These are phyloP conservation scores for Lepisosteus osseus DNA, from an alignment of 2,113 vertebrate genomes.

Conservation along the genomic window DNA sequence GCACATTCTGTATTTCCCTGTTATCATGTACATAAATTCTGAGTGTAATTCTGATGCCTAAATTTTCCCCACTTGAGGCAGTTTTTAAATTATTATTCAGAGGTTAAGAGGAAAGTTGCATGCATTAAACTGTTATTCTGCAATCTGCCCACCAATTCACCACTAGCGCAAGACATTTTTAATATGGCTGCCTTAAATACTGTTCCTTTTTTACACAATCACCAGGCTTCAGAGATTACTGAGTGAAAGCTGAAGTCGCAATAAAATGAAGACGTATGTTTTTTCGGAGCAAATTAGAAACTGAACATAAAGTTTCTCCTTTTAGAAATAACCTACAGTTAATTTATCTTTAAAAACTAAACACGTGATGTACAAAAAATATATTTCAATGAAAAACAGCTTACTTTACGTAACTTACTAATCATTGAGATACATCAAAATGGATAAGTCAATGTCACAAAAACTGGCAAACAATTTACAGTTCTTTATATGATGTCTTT, in stretches of 20 bases:
- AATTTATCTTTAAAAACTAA: background rate
- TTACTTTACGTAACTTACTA: too few species aligned
- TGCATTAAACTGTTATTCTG: background rate
- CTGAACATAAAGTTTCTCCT: background rate
- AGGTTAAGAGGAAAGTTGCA: too few species aligned
- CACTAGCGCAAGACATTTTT: slow-evolving; percentile 67
- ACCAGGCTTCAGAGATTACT: too few species aligned
- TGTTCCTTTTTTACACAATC: too few species aligned
- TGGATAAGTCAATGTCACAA: too few species aligned
- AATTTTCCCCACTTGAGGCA: background rate
- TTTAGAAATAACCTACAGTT: background rate
- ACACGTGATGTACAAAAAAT: too few species aligned
- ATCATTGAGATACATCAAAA: too few species aligned
- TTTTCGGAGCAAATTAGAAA: background rate
- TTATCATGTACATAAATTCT: too few species aligned
- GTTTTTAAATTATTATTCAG: background rate
- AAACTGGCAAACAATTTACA: too few species aligned
- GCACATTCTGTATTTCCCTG: background rate
- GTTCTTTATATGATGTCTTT: too few species aligned
- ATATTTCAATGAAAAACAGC: too few species aligned
- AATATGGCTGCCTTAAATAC: slow-evolving; percentile 59
- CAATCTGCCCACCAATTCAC: slow-evolving; percentile 52
- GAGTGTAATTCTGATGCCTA: too few species aligned
- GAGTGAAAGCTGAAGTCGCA: background rate
- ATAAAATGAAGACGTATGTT: background rate